Percentiles rank a stretch among this genome's conserved stretches.
Conservation (phyloP, 2,797 vertebrate species). For the Thripadectes ignobilis region DNA sequence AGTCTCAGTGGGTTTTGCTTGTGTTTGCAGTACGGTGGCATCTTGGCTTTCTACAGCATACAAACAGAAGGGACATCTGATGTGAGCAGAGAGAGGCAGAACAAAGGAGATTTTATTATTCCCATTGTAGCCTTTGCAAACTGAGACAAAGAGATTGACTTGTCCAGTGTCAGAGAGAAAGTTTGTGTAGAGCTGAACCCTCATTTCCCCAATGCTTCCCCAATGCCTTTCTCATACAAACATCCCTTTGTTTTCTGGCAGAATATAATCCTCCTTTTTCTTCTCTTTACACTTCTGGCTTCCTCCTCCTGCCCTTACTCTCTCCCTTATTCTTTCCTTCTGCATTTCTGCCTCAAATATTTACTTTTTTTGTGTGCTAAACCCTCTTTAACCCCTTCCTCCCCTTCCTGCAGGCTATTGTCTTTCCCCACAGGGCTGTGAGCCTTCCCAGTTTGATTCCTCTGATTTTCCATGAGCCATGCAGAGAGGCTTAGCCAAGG, state of each 20-base stretch:
- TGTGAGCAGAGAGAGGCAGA: neutral
- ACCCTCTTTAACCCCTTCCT: slow-evolving; percentile 37
- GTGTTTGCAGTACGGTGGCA: neutral
- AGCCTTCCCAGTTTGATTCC: neutral
- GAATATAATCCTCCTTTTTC: slow-evolving; percentile 38
- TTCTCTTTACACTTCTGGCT: slow-evolving; percentile 35
- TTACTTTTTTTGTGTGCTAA: slow-evolving; percentile 30
- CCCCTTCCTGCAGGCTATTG: neutral
- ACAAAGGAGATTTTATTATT: slow-evolving; percentile 38
- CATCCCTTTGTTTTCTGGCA: slow-evolving; percentile 38
- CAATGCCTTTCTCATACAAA: slow-evolving; percentile 24
- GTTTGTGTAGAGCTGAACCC: slow-evolving; percentile 22
- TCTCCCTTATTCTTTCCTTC: slow-evolving; percentile 24
- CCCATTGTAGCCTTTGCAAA: slow-evolving; percentile 13
- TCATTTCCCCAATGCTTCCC: neutral
- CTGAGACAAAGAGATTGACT: slow-evolving; percentile 43
- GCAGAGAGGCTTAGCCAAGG: neutral
- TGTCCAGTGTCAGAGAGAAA: slow-evolving; percentile 42
- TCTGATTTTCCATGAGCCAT: neutral
- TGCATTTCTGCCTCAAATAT: slow-evolving; percentile 34
- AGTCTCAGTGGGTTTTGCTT: neutral
- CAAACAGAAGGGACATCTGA: neutral
- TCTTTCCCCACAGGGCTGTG: neutral
- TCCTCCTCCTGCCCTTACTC: slow-evolving; percentile 9
- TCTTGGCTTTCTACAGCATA: neutral